These are phyloP conservation scores for Rhabditophanes sp. DNA, from an alignment of 2,888 invertebrate species.

Conservation along the genomic window DNA sequence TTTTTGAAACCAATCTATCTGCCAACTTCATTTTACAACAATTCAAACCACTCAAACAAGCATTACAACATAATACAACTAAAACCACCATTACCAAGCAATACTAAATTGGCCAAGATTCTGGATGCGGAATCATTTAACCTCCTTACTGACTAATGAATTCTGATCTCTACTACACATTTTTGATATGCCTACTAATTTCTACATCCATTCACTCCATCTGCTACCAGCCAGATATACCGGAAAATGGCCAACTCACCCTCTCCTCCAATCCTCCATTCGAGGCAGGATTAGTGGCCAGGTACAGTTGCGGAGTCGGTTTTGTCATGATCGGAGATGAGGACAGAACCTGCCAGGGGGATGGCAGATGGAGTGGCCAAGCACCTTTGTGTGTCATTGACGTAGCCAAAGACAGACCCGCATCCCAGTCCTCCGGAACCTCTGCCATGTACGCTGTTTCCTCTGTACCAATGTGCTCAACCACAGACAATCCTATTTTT, in stretches of 20 bases:
- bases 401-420: slow-evolving; percentile 23
- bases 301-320: slow-evolving; percentile 71
- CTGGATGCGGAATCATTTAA: too few species aligned
- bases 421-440: slow-evolving; percentile 19
- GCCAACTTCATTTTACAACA: too few species aligned
- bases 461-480: slow-evolving; percentile 4
- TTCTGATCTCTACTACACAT: too few species aligned
- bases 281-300: slow-evolving; percentile 66
- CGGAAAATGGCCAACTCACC: slow-evolving; percentile 49
- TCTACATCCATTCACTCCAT: too few species aligned
- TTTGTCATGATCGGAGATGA: slow-evolving; percentile 71
- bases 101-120: too few species aligned
- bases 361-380: slow-evolving; percentile 22
- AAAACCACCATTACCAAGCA: too few species aligned
- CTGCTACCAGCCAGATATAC: slow-evolving; percentile 33
- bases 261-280: too few species aligned
- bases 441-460: slow-evolving; percentile 9
- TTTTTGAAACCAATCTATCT: too few species aligned
- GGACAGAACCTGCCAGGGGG: slow-evolving; percentile 53
- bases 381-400: slow-evolving; percentile 31
- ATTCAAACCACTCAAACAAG: too few species aligned
- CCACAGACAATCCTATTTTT: slow-evolving; percentile 7
- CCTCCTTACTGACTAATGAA: too few species aligned
- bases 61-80: too few species aligned
- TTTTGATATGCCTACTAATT: too few species aligned